Percentiles rank a stretch among this genome's conserved stretches.
Evolutionary conservation across 2,113 vertebrate species (phyloP).

Genomic region (Bolborhynchus lineola): DNA sequence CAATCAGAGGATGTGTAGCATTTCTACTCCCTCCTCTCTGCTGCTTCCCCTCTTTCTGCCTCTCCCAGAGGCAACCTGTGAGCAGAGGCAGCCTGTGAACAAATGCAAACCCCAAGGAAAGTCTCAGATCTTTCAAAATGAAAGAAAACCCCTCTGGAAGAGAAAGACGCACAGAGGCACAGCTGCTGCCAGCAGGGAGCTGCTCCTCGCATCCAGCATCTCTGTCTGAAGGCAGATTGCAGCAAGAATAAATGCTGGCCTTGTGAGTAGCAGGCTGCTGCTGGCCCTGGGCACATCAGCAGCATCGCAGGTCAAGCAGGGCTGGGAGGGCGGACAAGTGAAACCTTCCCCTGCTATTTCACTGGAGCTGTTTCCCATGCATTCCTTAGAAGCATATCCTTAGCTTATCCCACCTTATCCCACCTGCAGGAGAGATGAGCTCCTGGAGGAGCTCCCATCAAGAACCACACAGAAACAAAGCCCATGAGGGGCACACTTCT

Average conservation of each 20-base stretch:
- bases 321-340: neutral
- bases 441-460: neutral
- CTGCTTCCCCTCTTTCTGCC: neutral
- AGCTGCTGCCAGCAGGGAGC: neutral
- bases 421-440: neutral
- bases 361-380: neutral
- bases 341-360: neutral
- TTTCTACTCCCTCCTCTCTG: neutral
- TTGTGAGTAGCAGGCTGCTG: neutral
- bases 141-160: neutral
- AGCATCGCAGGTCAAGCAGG: neutral
- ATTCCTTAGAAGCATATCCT: neutral
- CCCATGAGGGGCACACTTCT: neutral
- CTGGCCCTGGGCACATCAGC: neutral
- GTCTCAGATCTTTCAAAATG: neutral
- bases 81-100: neutral
- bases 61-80: neutral
- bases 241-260: neutral
- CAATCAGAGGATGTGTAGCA: accelerated
- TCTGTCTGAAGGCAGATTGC: neutral
- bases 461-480: neutral
- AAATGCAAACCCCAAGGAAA: neutral
- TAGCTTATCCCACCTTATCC: neutral
- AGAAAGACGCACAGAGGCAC: accelerated
- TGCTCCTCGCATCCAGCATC: neutral